Percentiles rank a stretch among this genome's conserved stretches.
These are phyloP conservation scores for Aradophagus sp. DNA, from an alignment of 1,140 invertebrate genomes.

Conservation along the genomic window DNA sequence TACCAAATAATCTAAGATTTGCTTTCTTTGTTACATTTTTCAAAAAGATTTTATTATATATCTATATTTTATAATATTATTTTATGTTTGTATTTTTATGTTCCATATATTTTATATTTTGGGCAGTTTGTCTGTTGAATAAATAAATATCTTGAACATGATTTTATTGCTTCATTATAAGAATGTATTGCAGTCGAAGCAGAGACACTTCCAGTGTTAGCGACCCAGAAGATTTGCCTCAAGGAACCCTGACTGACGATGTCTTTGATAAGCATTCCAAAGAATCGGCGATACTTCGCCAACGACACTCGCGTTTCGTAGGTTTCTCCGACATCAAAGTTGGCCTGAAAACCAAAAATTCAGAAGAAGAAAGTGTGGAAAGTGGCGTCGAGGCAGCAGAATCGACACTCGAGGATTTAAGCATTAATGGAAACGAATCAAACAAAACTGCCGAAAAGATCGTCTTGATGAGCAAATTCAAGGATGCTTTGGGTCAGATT, in stretches of 20 bases:
- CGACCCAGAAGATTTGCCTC: constrained; percentile 76
- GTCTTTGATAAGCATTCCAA: constrained; percentile 61
- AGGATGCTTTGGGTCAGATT: constrained; percentile 64
- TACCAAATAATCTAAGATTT: no score
- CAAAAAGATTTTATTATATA: no score
- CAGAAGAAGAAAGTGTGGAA: constrained; percentile 74
- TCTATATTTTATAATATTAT: no score
- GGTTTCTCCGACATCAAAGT: constrained; percentile 68
- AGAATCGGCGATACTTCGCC: constrained; percentile 42
- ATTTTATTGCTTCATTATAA: no score
- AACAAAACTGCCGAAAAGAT: constrained; percentile 1
- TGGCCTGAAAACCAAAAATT: constrained; percentile 68
- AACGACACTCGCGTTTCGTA: constrained; percentile 62
- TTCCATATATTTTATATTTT: no score
- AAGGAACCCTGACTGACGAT: constrained; percentile 67
- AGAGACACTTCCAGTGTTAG: constrained; percentile 77
- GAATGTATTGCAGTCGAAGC: constrained; percentile 53
- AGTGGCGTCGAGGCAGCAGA: constrained; percentile 77
- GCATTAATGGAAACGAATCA: constrained; percentile 36
- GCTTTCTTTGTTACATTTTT: no score
- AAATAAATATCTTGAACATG: no score
- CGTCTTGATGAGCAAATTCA: constrained; percentile 17
- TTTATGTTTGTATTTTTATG: no score
- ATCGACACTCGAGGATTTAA: constrained; percentile 72
- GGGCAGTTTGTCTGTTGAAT: no score